Base-by-base conservation (phyloP, 2,888 invertebrate genomes). In the Sceliomorpha sp. region DNA sequence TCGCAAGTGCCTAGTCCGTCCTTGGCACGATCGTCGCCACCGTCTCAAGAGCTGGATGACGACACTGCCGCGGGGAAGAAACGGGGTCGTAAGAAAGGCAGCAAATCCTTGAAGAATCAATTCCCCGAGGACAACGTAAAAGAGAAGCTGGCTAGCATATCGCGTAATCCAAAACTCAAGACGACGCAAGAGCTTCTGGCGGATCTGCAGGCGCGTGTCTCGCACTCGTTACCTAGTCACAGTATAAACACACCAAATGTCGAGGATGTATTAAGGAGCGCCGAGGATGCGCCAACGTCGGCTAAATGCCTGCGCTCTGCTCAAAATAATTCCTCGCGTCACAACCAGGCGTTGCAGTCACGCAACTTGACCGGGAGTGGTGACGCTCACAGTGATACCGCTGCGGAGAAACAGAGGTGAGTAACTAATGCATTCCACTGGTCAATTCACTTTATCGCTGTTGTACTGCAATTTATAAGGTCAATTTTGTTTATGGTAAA, bases 151-250 rank as follows among this genome's bases (percentile, higher is more conserved):
- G 91, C 91, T 32, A 91, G 91, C 73, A 90, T 91, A 70, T 89
- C 90, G 15, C 88, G 92, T 36, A 91, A 91, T 81, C 91, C 92
- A 12, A 91, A 92, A 81, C 90, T 94, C 39, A 94, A 94, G 88
- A 94, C 94, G 15, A 96, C 96, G 0, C 93, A 94, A 83, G 95
- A 96, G 87, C 89, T 96, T 53, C 89, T 96, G 63, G 94, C 94
- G 50, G 93, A 94, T 87, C 90, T 96, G 76, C 93, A 93, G 88
- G 91, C 91, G 27, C 91, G 91, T 73, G 90, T 91, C 85, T 84
- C 84, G 62, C 81, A 86, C 78, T 77, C 51, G 68, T 66, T 76
- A 78, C 79, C 86, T 80, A 82, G 82, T 82, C 85, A 85, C 72
- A 83, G 78, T 72, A 81, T 78, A 67, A 85, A 83, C 56, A 78